Evolutionary conservation across 2,797 vertebrate species (phyloP), one percentile per base, ranked within the genome.

Genomic region (Hozukius guyotensis): DNA sequence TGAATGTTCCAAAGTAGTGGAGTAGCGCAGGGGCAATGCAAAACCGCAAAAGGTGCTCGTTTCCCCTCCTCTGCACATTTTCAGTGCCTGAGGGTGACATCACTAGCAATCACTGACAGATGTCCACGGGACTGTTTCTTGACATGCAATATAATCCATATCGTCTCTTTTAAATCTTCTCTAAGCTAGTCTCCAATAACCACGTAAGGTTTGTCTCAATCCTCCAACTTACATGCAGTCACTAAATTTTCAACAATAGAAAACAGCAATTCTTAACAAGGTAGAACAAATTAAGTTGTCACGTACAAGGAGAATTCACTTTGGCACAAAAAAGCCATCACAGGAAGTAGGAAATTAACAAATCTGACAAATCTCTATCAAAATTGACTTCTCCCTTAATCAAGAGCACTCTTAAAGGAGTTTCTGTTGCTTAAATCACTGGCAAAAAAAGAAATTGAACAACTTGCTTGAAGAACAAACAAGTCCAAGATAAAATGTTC

Each of bases 81-180:
- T 53, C 77, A 79, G 36, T 46, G 81, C 89, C 82, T 67, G 68
- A 52, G 77, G 80, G 89, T 93, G 93, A 94, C 91, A 91, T 92
- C 92, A 91, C 70, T 52, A 13, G 69, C 84, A 88, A 88, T 87
- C 81, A 72, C 81, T 89, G 89, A 91, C 89, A 92, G 90, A 93
- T 90, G 87, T 90, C 65, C 60, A 11, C 61, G 13, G 42, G 18
- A 32, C 72, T 49, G 64, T 82, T 85, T 79, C 78, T 80, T 84
- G 70, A 90, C 82, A 78, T 52, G n/a, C 52, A 74, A 22, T 46
- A 78, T 75, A 89, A 85, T 80, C 82, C 80, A 59, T 71, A 55
- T 38, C 29, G 55, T 83, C 52, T 76, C 3, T 32, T 46, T 59
- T 69, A 68, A 81, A 68, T 59, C 59, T 42, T 66, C 16, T 57